Base-by-base conservation (phyloP, 2,888 invertebrate species). In the Synanthedon myopaeformis region DNA sequence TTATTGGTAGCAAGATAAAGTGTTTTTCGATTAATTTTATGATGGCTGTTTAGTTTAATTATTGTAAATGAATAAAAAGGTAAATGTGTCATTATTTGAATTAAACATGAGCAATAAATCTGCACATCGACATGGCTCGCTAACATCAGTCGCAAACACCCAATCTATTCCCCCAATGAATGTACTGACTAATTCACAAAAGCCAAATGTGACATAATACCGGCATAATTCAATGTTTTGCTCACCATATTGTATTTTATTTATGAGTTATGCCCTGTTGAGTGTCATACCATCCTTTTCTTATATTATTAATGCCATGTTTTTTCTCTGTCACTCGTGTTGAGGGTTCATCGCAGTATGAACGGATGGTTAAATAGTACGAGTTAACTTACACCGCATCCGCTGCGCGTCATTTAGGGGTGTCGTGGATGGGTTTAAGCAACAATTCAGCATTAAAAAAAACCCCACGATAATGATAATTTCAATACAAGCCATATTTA, bases 161-260 rank as follows among this genome's bases (percentile, higher is more conserved):
- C 76, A 74, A 79, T 77, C 69, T 52, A 63, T 67, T 75, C 83
- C 84, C 84, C 82, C 65, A 64, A 66, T 69, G 76, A 72, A 61
- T 63, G 64, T 73, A 70, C 64, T 72, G 77, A 83, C 83, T 82
- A 85, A 85, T 86, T 85, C 77, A 83, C 85, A 86, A 86, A 86
- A 85, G 84, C 85, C 87, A 86, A 86, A 86, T 87, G 87, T 86
- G 87, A 86, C 86, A 85, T 87, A 87, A 87, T 87, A 85, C 84
- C 82, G 64, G 80, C 84, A 87, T 86, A 87, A 87, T 87, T 85
- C 86, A 87, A 86, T 88, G 87, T 88, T 88, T 86, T 88, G 88
- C 86, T 87, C 88, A 88, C 88, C 88, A 88, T 88, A 88, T 88
- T 88, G 86, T 87, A 83, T 82, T 88, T 88, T 88, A 88, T 88